Percentiles rank a stretch among this genome's conserved stretches.
Evolutionary conservation across 1,140 invertebrate genomes (phyloP).

Genomic region (Drosophila eugracilis): DNA sequence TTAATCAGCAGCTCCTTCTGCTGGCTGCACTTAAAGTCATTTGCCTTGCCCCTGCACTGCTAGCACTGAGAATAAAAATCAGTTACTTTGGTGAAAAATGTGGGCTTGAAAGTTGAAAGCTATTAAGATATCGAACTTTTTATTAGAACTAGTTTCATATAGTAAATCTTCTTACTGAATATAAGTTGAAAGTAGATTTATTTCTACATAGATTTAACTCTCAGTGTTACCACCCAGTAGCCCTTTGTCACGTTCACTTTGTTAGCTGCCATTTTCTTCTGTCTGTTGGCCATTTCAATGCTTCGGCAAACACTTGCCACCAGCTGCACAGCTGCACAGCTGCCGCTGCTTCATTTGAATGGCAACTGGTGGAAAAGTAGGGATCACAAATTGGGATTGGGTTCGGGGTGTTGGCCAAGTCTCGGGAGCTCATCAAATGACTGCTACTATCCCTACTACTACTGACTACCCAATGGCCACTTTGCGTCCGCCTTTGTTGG

Average conservation of each 20-base stretch:
- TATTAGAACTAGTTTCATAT: no score
- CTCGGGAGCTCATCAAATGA: constrained; percentile 70
- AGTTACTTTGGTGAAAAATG: no score
- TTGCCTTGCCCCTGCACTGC: constrained; percentile 34
- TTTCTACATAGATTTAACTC: no score
- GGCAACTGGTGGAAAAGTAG: neutral
- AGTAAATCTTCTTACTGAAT: no score
- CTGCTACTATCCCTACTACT: constrained; percentile 44
- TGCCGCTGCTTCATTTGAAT: constrained; percentile 65
- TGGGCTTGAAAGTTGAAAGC: no score
- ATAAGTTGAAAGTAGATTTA: no score
- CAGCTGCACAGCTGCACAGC: no score
- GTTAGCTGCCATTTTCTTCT: constrained; percentile 16
- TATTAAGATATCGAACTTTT: no score
- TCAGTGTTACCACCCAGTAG: neutral
- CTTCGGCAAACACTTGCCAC: constrained; percentile 71
- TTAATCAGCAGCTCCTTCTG: constrained; percentile 63
- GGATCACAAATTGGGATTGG: neutral
- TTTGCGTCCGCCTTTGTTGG: constrained; percentile 55
- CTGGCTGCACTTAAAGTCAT: constrained; percentile 74
- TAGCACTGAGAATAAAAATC: neutral
- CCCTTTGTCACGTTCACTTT: neutral
- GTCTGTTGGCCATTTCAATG: constrained; percentile 65
- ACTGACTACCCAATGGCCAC: constrained; percentile 49
- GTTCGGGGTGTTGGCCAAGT: constrained; percentile 4